A percentile compares a stretch with the other conserved stretches of the same genome.
phyloP scores from a whole-genome alignment of 2,888 invertebrate species.

The Noctua janthina region DNA sequence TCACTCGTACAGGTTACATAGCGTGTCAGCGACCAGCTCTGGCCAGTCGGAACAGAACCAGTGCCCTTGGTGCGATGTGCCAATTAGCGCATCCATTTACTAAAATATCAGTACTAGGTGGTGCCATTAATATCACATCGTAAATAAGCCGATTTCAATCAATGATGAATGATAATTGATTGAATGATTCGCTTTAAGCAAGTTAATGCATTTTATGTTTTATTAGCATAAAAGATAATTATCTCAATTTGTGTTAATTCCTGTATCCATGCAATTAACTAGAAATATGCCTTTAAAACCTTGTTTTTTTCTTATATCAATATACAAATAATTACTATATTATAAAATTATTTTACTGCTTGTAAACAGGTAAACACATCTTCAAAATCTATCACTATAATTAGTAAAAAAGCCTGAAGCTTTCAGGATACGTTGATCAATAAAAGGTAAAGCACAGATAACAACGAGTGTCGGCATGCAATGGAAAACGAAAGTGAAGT shows the following conservation, averaged over 20 bases:
- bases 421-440: background rate
- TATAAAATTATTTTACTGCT: background rate
- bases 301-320: background rate
- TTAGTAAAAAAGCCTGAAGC: background rate
- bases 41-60: slow-evolving; percentile 20
- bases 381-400: background rate
- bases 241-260: background rate
- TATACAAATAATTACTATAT: background rate
- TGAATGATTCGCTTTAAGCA: background rate
- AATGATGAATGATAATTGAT: slow-evolving; percentile 8
- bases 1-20: background rate
- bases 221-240: background rate
- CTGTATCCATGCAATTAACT: background rate
- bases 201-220: slow-evolving; percentile 6
- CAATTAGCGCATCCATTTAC: slow-evolving; percentile 35
- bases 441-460: background rate
- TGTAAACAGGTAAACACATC: background rate
- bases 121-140: background rate
- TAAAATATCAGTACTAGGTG: background rate
- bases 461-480: too few species aligned
- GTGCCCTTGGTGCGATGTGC: slow-evolving; percentile 22
- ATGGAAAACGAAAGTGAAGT: slow-evolving; percentile 3
- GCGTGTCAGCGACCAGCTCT: background rate
- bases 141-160: slow-evolving; percentile 23
- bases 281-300: background rate